Evolutionary conservation across 2,888 invertebrate genomes (phyloP).

Genomic region (Ceraclea dissimilis): DNA sequence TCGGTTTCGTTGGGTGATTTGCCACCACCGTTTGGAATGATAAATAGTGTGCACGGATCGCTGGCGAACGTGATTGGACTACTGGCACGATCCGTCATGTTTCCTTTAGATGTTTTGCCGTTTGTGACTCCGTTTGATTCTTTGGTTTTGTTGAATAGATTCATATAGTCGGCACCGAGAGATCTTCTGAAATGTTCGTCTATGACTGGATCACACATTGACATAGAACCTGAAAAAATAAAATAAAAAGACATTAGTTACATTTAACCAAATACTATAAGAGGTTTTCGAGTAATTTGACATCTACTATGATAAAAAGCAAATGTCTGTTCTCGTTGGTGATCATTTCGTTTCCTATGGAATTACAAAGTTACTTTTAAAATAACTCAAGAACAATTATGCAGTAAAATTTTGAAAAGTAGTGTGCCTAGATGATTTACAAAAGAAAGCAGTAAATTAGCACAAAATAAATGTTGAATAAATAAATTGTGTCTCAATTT

Average conservation of each 20-base stretch:
- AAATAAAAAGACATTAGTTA: constrained; percentile 5
- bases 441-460: too few species aligned
- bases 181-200: constrained; percentile 94
- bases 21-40: constrained; percentile 14
- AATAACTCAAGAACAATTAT: too few species aligned
- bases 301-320: too few species aligned
- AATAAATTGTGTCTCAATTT: too few species aligned
- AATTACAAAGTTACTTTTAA: too few species aligned
- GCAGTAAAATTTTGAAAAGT: too few species aligned
- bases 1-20: constrained; percentile 18
- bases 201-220: constrained; percentile 83
- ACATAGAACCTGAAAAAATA: constrained; percentile 57
- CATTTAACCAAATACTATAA: too few species aligned
- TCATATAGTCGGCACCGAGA: constrained; percentile 73
- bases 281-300: too few species aligned
- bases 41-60: constrained; percentile 22
- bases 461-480: too few species aligned
- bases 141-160: constrained; percentile 52
- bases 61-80: constrained; percentile 41
- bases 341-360: too few species aligned
- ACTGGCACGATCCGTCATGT: constrained; percentile 45
- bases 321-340: background rate
- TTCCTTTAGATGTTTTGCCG: constrained; percentile 34
- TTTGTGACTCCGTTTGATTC: constrained; percentile 19
- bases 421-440: too few species aligned